Evolutionary conservation across 2,113 vertebrate genomes (phyloP).

Genomic region (Candoia aspera): DNA sequence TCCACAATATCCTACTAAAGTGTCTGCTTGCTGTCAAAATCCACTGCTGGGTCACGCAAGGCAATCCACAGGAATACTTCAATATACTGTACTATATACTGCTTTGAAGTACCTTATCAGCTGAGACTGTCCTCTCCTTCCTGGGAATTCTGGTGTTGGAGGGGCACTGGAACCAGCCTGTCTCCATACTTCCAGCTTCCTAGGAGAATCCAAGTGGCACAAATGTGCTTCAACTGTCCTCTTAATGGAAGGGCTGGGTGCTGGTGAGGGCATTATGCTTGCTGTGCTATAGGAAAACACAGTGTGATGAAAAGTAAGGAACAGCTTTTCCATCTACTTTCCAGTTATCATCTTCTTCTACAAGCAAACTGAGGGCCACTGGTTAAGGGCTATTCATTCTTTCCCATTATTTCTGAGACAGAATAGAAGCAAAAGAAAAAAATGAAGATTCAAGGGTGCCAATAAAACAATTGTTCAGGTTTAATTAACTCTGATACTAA

Average conservation of each 20-base stretch:
- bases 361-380: neutral
- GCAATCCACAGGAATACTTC: neutral
- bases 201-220: constrained; percentile 70
- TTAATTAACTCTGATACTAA: neutral
- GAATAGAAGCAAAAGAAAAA: neutral
- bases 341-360: too few species aligned
- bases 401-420: neutral
- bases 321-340: too few species aligned
- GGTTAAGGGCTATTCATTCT: neutral
- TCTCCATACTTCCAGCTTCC: constrained; percentile 68
- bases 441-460: neutral
- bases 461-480: neutral
- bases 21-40: neutral
- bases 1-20: neutral
- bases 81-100: neutral
- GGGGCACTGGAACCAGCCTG: constrained; percentile 80
- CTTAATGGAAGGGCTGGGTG: constrained; percentile 46
- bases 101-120: constrained; percentile 77
- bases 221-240: constrained; percentile 65
- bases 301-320: neutral
- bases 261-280: constrained; percentile 61
- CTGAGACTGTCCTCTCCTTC: constrained; percentile 79
- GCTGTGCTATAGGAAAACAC: constrained; percentile 73
- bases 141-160: constrained; percentile 81
- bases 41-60: neutral